A percentile compares a stretch with the other conserved stretches of the same genome.
Evolutionary conservation across 2,888 invertebrate species (phyloP).

Genomic region (Halictus ligatus): DNA sequence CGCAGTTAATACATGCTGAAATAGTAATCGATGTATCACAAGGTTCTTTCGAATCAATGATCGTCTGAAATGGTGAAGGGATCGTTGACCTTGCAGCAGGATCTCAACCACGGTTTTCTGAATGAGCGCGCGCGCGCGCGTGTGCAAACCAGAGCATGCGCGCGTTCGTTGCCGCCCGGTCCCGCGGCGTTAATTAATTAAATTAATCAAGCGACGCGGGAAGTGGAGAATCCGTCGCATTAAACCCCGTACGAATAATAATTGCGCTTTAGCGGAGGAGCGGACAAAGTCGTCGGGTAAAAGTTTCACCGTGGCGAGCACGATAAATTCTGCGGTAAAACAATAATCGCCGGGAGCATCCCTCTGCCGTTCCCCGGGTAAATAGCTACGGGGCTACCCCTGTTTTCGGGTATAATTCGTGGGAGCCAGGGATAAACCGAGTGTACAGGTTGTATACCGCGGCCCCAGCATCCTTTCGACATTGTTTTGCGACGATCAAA

Average conservation of each 20-base stretch:
- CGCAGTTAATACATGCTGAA: no score
- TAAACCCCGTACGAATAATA: conserved; percentile 14
- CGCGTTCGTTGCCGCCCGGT: neutral
- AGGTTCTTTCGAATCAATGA: neutral
- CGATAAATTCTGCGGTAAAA: conserved; percentile 46
- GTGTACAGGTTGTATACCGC: conserved; percentile 30
- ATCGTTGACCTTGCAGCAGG: neutral
- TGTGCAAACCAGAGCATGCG: neutral
- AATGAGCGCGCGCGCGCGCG: neutral
- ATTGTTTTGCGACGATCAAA: conserved; percentile 57
- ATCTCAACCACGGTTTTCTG: neutral
- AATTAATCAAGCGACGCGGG: conserved; percentile 38
- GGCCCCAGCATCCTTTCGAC: conserved; percentile 41
- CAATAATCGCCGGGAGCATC: conserved; percentile 38
- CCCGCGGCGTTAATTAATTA: conserved; percentile 44
- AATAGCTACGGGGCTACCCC: neutral
- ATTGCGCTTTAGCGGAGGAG: neutral
- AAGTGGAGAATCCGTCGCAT: neutral
- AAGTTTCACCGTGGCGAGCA: conserved; percentile 19
- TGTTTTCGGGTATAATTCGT: conserved; percentile 46
- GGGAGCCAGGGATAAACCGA: conserved; percentile 28
- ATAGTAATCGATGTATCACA: no score
- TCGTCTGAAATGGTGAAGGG: neutral
- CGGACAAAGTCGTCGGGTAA: conserved; percentile 28
- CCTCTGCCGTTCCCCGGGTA: neutral